These are phyloP conservation scores for Actenoides hombroni DNA, from an alignment of 2,113 vertebrate species.

Conservation along the genomic window DNA sequence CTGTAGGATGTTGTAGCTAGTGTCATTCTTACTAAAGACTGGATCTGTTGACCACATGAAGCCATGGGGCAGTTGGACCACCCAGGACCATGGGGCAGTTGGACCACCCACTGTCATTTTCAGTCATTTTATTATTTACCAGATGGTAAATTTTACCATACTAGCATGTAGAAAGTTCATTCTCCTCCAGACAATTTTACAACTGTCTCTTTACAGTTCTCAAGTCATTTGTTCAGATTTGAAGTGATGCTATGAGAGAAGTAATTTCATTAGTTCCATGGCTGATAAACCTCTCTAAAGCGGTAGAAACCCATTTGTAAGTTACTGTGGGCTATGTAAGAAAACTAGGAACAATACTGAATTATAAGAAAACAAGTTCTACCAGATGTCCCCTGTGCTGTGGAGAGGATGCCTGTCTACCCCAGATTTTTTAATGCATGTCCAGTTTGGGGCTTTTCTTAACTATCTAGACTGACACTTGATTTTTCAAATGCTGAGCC, in stretches of 20 bases:
- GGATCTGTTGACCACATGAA: slow-evolving; percentile 14
- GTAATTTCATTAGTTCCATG: neutral
- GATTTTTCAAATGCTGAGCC: neutral
- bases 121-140: neutral
- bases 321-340: neutral
- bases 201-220: neutral
- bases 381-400: neutral
- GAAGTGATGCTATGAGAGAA: neutral
- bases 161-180: neutral
- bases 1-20: neutral
- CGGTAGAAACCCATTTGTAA: neutral
- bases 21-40: neutral
- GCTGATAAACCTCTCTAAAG: neutral
- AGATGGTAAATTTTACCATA: neutral
- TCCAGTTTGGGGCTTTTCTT: neutral
- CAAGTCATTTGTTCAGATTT: neutral
- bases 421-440: neutral
- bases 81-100: neutral
- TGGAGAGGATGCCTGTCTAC: neutral
- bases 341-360: neutral
- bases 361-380: neutral
- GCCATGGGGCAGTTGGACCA: neutral
- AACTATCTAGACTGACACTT: neutral
- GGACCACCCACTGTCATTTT: slow-evolving; percentile 22
- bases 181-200: neutral